Base-by-base conservation (phyloP, 30 jellyfish, hydroid and myxozoan genomes). In the Aurelia sp. region DNA sequence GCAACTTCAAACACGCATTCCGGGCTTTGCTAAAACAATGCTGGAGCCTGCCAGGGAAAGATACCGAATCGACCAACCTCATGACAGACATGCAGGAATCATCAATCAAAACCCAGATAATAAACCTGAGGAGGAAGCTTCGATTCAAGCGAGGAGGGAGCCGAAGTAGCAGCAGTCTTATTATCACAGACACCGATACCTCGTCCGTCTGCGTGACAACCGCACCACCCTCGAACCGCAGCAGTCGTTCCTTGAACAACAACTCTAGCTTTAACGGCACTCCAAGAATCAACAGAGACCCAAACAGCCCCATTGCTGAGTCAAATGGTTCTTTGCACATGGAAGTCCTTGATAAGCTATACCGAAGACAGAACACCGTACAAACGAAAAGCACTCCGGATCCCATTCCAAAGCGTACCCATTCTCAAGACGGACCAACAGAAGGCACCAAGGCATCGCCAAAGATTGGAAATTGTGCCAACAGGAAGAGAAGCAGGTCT, bases 1-100 rank as follows among this genome's bases (percentile, higher is more conserved):
- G 59, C 64, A 84, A 85, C 64, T 91, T 91, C 91, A 91, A 81
- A 71, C 75, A 76, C 18, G 98, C 96, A 30, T 91, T 84, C 77
- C 79, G 88, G 23, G 79, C 93, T 6, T 50, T 91, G 61, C 66
- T 90, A 30, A 13, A 40, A 17, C 87, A 84, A 44, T 90, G 95
- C 73, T 76, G 66, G 63, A 20, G 74, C 22, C 33, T 48, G 40
- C 75, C 55, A 12, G 18, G 73, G 22, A 48, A 15, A 8, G 86
- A 55, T 4, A 35, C 60, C 62, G 85, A 71, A 20, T 44, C 55
- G 61, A 58, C 85, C 13, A 55, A 12, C 55, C 80, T 4, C 10
- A 70, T 57, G 0, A 35, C 50, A 33, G 70, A 58, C 19, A 68
- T 58, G 62, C 48, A 37, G 40, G 74, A 55, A 60, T 17, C 72